Evolutionary conservation across 2,113 vertebrate species (phyloP).

Genomic region (Budorcas taxicolor): DNA sequence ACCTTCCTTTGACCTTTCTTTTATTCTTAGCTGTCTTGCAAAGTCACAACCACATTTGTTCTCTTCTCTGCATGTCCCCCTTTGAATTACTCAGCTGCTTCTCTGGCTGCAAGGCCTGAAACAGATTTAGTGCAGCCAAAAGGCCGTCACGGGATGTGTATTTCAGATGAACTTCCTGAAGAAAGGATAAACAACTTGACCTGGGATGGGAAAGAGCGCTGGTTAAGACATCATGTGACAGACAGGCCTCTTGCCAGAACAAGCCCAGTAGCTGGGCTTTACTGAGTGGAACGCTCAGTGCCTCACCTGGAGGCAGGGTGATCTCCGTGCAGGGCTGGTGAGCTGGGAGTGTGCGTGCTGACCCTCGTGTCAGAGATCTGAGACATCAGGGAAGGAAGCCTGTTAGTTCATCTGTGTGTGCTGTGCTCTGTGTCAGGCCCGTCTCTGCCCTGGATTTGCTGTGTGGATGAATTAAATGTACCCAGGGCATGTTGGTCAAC

Average conservation of each 20-base stretch:
- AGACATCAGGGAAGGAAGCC: not conserved
- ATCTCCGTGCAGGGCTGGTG: fast-evolving
- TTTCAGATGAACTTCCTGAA: slow-evolving; percentile 80
- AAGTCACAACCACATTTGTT: slow-evolving; percentile 13
- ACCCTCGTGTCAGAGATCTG: not conserved
- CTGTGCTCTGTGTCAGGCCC: not conserved
- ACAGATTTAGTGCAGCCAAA: slow-evolving; percentile 74
- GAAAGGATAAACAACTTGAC: slow-evolving; percentile 78
- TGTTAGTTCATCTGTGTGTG: fast-evolving
- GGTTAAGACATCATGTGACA: slow-evolving; percentile 62
- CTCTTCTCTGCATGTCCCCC: not conserved
- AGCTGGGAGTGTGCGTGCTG: fast-evolving
- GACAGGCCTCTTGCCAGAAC: slow-evolving; percentile 46
- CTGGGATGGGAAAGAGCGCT: slow-evolving; percentile 66
- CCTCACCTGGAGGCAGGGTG: not conserved
- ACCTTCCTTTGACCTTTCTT: slow-evolving; percentile 37
- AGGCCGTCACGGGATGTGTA: slow-evolving; percentile 74
- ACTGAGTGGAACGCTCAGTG: not conserved
- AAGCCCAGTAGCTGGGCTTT: not conserved
- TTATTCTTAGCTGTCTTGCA: slow-evolving; percentile 62
- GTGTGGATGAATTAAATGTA: not conserved
- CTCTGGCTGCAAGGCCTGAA: slow-evolving; percentile 73
- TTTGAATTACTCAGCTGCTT: slow-evolving; percentile 33
- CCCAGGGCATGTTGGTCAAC: not conserved
- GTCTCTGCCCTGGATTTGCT: not conserved